These are phyloP conservation scores for Torymus texanus DNA, from an alignment of 2,888 invertebrate species.

Conservation along the genomic window DNA sequence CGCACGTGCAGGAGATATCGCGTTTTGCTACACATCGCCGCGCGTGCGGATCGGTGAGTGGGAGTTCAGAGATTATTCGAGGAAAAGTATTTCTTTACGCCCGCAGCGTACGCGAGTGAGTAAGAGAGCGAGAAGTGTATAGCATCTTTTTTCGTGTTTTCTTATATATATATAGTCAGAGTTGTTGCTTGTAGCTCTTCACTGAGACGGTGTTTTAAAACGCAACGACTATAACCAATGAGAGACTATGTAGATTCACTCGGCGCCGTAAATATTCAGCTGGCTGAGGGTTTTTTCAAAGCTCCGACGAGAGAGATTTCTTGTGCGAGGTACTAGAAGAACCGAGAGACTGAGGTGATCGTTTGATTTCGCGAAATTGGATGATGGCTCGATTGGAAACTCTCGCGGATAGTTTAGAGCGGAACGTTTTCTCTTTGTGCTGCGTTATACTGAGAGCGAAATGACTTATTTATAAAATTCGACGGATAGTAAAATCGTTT, in stretches of 20 bases:
- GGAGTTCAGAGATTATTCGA: conserved; percentile 45
- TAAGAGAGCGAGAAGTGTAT: neutral
- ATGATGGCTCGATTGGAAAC: neutral
- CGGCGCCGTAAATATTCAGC: conserved; percentile 40
- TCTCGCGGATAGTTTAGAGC: neutral
- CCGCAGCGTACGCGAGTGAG: neutral
- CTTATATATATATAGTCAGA: neutral
- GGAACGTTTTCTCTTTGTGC: neutral
- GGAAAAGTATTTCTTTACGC: conserved; percentile 50
- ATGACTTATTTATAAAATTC: too few relatives aligned
- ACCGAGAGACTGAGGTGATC: neutral
- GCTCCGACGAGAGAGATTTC: too few relatives aligned
- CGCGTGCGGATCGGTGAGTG: neutral
- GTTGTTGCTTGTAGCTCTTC: neutral
- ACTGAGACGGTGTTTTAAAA: neutral
- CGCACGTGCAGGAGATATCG: conserved; percentile 36
- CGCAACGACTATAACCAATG: conserved; percentile 38
- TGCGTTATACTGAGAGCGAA: neutral
- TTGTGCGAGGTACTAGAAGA: too few relatives aligned
- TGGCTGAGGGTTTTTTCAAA: conserved; percentile 14
- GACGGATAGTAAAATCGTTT: too few relatives aligned
- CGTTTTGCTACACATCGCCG: conserved; percentile 3
- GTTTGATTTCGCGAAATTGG: conserved; percentile 5
- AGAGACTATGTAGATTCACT: conserved; percentile 46
- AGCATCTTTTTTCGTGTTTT: neutral